Conservation (phyloP, 2,113 vertebrate genomes). For the Eubucco bourcierii region DNA sequence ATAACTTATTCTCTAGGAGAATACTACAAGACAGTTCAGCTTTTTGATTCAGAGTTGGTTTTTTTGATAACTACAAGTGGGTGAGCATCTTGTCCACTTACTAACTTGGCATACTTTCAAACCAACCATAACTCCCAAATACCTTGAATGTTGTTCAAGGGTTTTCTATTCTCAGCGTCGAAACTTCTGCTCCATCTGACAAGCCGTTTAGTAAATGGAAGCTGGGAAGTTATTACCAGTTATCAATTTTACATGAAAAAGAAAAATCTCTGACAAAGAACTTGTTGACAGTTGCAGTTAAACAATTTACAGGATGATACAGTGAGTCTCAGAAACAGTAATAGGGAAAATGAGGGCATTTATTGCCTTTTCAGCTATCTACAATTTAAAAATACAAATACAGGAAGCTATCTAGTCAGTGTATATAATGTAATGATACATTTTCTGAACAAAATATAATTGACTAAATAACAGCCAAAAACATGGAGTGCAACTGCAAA, state of each 20-base stretch:
- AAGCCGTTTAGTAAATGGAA: background rate
- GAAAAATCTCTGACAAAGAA: background rate
- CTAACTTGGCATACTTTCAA: background rate
- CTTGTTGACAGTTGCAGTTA: background rate
- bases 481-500: constrained; percentile 9
- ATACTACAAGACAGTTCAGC: background rate
- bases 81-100: background rate
- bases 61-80: background rate
- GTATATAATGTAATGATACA: background rate
- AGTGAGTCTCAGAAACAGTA: background rate
- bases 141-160: background rate
- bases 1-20: background rate
- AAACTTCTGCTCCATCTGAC: background rate
- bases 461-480: constrained; percentile 44
- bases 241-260: constrained; percentile 5
- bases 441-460: constrained; percentile 36
- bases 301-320: background rate
- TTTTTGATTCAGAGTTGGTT: background rate
- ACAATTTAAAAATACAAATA: constrained; percentile 9
- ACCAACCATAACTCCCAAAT: background rate
- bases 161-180: background rate
- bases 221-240: background rate
- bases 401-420: background rate
- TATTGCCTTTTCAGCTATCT: background rate
- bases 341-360: background rate